Evolutionary conservation across 2,113 vertebrate species (phyloP), one percentile per base, ranked within the genome.

Genomic region (Piaya cayana): DNA sequence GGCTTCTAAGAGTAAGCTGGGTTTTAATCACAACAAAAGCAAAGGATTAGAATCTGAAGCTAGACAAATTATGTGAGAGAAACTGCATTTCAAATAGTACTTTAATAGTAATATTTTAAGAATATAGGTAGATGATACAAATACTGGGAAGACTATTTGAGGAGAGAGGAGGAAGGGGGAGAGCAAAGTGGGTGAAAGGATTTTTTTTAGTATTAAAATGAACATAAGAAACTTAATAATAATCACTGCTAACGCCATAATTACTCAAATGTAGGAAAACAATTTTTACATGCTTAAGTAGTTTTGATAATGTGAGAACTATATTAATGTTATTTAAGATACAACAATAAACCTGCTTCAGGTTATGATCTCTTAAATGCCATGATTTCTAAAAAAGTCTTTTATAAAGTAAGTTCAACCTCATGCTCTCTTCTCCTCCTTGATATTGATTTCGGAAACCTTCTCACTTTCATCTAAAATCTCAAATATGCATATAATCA

Each of bases 21-120:
- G 68, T 49, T 71, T 90, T 81, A 70, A 86, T 86, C 91, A 89
- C 83, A 95, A 92, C 18, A 88, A 95, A 84, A 86, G 49, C 45
- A 79, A 75, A 91, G 39, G 27, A 84, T 87, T 92, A 60, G 32
- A 75, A 91, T 90, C 14, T 27, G 15, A 91, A 93, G 19, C 37
- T 53, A 84, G 83, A 86, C 20, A 87, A 92, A 91, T 84, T 43
- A 92, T 53, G 53, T 68, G 53, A 79, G 32, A 56, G 11, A 56
- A 90, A 82, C 8, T 79, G 62, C 59, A 63, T 58, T 89, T 78
- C 75, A 23, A 69, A 56, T 21, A 82, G 19, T 56, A 76, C 20
- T 47, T 47, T 47, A 18, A 47, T 49, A 22, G 8, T 22, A 49
- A 49, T 49, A 49, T 49, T 59, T 77, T 55, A 77, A 64, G 47